A percentile compares a stretch with the other conserved stretches of the same genome.
Evolutionary conservation across 2,888 invertebrate genomes (phyloP).

Genomic region (Aphodius sticticus): DNA sequence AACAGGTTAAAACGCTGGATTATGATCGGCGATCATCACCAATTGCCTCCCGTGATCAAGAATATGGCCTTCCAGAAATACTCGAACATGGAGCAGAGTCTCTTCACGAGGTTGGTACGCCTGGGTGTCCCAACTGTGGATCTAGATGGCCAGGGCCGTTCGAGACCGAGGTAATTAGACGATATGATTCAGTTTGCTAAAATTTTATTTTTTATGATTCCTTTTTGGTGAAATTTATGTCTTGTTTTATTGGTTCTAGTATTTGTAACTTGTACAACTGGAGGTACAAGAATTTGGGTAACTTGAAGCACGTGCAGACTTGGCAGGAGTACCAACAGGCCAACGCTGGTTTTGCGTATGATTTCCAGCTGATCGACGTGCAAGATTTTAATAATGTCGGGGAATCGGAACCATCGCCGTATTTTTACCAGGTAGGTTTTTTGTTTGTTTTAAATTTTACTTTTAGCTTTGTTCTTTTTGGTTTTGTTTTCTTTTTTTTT

Average conservation of each 20-base stretch:
- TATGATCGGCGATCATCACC: slow-evolving; percentile 99
- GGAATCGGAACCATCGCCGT: slow-evolving; percentile 97
- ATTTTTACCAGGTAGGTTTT: slow-evolving; percentile 88
- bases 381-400: slow-evolving; percentile 96
- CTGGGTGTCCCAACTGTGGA: slow-evolving; percentile 97
- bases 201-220: slow-evolving; percentile 7
- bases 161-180: slow-evolving; percentile 73
- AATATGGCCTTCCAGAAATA: slow-evolving; percentile 99
- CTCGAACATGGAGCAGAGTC: slow-evolving; percentile 99
- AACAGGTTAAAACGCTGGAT: slow-evolving; percentile 98
- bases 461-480: not conserved
- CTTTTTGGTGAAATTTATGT: not conserved
- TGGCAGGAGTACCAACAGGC: slow-evolving; percentile 87
- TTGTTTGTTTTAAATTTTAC: slow-evolving; percentile 11
- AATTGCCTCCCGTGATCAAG: slow-evolving; percentile 98
- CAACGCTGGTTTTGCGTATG: slow-evolving; percentile 91
- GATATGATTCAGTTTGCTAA: no score
- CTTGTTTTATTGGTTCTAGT: slow-evolving; percentile 59
- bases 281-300: slow-evolving; percentile 95
- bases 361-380: slow-evolving; percentile 96
- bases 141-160: slow-evolving; percentile 96
- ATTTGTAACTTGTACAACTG: slow-evolving; percentile 95
- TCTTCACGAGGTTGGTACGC: slow-evolving; percentile 95
- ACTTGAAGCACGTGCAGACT: slow-evolving; percentile 86
- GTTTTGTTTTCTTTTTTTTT: not conserved